These are phyloP conservation scores for Leptatherina wallacei DNA, from an alignment of 2,797 vertebrate genomes.

Conservation along the genomic window DNA sequence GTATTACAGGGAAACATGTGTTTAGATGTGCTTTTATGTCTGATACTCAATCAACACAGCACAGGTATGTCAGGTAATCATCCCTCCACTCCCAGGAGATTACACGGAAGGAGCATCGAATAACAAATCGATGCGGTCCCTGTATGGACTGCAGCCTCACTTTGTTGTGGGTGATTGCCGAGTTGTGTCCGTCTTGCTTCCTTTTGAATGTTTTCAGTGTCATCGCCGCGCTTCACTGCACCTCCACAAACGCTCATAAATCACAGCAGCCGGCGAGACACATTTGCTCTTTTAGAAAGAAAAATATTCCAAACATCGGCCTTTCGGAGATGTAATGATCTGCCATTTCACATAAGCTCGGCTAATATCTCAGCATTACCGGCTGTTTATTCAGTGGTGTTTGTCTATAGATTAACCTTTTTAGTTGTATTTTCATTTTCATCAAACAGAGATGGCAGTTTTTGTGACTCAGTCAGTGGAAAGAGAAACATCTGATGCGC, in stretches of 20 bases:
- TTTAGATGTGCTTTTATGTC: constrained; percentile 14
- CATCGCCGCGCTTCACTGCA: constrained; percentile 46
- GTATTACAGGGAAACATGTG: background rate
- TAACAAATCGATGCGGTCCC: background rate
- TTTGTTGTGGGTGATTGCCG: constrained; percentile 20
- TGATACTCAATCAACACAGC: constrained; percentile 9
- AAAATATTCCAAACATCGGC: constrained; percentile 80
- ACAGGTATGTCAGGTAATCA: constrained; percentile 24
- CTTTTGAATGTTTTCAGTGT: constrained; percentile 36
- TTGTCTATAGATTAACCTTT: constrained; percentile 83
- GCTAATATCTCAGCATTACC: constrained; percentile 51
- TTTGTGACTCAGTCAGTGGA: constrained; percentile 61
- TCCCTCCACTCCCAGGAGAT: constrained; percentile 16
- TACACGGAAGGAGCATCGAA: background rate
- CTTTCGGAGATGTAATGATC: constrained; percentile 78
- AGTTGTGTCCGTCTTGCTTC: constrained; percentile 27
- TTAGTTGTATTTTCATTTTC: constrained; percentile 68
- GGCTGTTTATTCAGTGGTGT: constrained; percentile 75
- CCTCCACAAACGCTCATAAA: constrained; percentile 57
- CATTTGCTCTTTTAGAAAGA: constrained; percentile 80
- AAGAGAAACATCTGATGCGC: constrained; percentile 67
- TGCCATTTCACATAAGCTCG: constrained; percentile 64
- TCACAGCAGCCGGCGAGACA: constrained; percentile 69
- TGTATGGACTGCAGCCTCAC: constrained; percentile 5
- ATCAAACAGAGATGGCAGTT: constrained; percentile 59